These are phyloP conservation scores for Muraenolepis orangiensis DNA, from an alignment of 2,797 vertebrate species.

Conservation along the genomic window DNA sequence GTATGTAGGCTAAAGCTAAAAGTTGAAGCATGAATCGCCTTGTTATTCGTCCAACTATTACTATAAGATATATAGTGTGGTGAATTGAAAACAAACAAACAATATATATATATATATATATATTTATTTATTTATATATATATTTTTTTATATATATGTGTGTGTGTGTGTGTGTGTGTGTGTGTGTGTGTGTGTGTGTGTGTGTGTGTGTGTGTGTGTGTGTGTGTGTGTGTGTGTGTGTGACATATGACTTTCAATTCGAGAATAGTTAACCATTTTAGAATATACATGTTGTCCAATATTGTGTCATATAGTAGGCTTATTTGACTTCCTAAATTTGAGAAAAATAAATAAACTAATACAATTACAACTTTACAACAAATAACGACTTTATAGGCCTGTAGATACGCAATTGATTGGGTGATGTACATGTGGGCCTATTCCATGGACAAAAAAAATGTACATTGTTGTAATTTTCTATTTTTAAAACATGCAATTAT, in stretches of 20 bases:
- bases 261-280: neutral
- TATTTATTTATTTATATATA: too few relatives aligned
- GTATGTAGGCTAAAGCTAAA: neutral
- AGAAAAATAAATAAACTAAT: neutral
- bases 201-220: too few relatives aligned
- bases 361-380: neutral
- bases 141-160: too few relatives aligned
- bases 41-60: neutral
- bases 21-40: neutral
- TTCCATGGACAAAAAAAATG: neutral
- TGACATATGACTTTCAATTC: too few relatives aligned
- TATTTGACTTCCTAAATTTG: neutral
- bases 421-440: neutral
- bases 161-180: too few relatives aligned
- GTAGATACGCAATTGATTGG: too few relatives aligned
- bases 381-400: too few relatives aligned
- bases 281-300: neutral
- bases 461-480: neutral
- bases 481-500: neutral
- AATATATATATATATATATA: neutral
- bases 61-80: neutral
- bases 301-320: neutral
- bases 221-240: too few relatives aligned
- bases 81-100: neutral
- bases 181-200: too few relatives aligned